Base-by-base conservation (phyloP, 2,888 invertebrate genomes). In the Homarus gammarus region DNA sequence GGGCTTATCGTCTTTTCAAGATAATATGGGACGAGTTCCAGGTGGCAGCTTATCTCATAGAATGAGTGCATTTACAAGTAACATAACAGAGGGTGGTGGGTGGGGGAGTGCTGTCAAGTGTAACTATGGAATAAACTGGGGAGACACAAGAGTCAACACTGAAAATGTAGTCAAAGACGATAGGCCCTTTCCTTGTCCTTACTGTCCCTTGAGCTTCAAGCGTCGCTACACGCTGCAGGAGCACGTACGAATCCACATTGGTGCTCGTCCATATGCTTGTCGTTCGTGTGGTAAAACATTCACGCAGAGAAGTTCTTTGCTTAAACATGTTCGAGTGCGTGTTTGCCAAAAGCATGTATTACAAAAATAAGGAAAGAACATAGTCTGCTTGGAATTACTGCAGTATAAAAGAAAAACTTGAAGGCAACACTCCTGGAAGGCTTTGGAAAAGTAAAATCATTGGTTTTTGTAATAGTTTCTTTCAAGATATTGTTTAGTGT, bases 201-300 rank as follows among this genome's bases (percentile, higher is more conserved):
- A 90, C 70, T 90, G 90, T 72, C 72, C 88, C 8, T 79, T 84
- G 36, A 84, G 88, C 38, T 90, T 90, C 68, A 90, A 90, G 68
- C 87, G 90, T 6, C 84, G 87, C 56, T 90, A 90, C 77, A 90
- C 90, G 12, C 68, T 90, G 49, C 88, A 90, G 75, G 90, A 90
- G 81, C 90, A 90, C 64, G 84, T 90, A 22, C 70, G 90, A 31
- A 90, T 90, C 15, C 90, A 90, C 87, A 77, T 90, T 22, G 90
- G 90, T 8, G 84, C 83, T 10, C 70, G 90, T 31, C 90, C 90
- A 22, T 88, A 90, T 64, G 84, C 90, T 38, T 90, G 90, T 72
- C 82, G 84, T 36, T 68, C 73, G 22, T 90, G 90, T 70, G 90
- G 90, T 33, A 90, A 88, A 84, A 77, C 88, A n/a, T 90, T 90